Evolutionary conservation across 2,888 invertebrate genomes (phyloP), one percentile per base, ranked within the genome.

Genomic region (Adelognathus sp.): DNA sequence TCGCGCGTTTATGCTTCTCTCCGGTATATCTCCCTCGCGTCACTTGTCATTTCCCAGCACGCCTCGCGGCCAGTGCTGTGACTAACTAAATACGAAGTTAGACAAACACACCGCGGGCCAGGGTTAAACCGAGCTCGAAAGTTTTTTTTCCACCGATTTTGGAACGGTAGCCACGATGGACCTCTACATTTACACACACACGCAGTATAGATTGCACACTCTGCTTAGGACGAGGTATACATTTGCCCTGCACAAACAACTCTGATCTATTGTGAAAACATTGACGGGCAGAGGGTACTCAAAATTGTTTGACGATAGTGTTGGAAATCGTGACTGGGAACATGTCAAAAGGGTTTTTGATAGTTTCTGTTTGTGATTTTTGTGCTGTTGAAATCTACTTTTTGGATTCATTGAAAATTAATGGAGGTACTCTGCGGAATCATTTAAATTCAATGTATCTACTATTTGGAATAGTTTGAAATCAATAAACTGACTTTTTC

Each of bases 51-150:
- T 90, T 90, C 90, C 89, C 90, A 89, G 87, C 86, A 88, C 86
- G 88, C 88, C 89, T 88, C 85, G 86, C 86, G 90, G 90, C 85
- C 88, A 87, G 87, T 87, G 86, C 90, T 90, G n/a, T n/a, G 91
- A 88, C 91, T 91, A 88, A 90, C 90, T 90, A 91, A 91, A 91
- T 90, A 91, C 86, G 83, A 88, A 90, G 89, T 90, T 88, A 87
- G 85, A 87, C 83, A 88, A 88, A 88, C 84, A 88, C 84, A 89
- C 86, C 87, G 79, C 78, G 85, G 90, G 90, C 88, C 87, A 88
- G 90, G 89, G 90, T 91, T 90, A 89, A 90, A 89, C 87, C 84
- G 83, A 86, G 88, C 88, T 86, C 87, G 85, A 87, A 86, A 86
- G 85, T 76, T 67, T 81, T 76, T n/a, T n/a, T n/a, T n/a, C n/a